Evolutionary conservation across 2,113 vertebrate species (phyloP), one percentile per base, ranked within the genome.

Genomic region (Ranitomeya variabilis): DNA sequence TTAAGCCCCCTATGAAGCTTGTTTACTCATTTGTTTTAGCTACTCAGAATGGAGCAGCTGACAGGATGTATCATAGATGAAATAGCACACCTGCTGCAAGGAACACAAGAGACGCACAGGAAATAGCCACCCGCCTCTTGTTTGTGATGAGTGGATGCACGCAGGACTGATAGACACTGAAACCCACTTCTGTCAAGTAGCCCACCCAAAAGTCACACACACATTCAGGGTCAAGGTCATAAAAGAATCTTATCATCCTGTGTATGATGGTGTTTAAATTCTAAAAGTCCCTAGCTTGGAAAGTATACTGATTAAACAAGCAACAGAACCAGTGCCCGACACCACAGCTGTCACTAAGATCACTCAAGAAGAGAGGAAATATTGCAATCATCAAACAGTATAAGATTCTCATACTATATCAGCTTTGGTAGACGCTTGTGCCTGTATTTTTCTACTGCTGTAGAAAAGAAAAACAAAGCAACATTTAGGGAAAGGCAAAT

Each of bases 41-140:
- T 69, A 57, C 23, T 67, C 13, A 1, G 67, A 26, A 62, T 62
- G 60, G 66, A 62, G 54, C 84, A 85, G 87, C 54, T 62, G 89
- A 90, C 59, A 87, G 81, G 83, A 87, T 10, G 21, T 26, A 16
- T 69, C 21, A 15, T 26, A 59, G 23, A 66, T 80, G 67, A 18
- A 87, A 84, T 45, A 79, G 67, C 69, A 85, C 85, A 85, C 85
- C 89, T 90, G 82, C 87, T 82, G 73, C 55, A 18, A 16, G 66
- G 51, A 45, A 67, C 2, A 69, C 64, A 19, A 9, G 55, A 52
- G 2, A 54, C 66, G 31, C 14, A 6, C 15, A 54, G 52, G 21
- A 87, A 52, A 23, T 37, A 84, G 55, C 21, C 78, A 12, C 12
- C 74, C 82, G 45, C 23, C 26, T 69, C 59, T 80, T 69, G 45